phyloP scores from a whole-genome alignment of 2,888 invertebrate genomes.

The Phyto melanocephala region DNA sequence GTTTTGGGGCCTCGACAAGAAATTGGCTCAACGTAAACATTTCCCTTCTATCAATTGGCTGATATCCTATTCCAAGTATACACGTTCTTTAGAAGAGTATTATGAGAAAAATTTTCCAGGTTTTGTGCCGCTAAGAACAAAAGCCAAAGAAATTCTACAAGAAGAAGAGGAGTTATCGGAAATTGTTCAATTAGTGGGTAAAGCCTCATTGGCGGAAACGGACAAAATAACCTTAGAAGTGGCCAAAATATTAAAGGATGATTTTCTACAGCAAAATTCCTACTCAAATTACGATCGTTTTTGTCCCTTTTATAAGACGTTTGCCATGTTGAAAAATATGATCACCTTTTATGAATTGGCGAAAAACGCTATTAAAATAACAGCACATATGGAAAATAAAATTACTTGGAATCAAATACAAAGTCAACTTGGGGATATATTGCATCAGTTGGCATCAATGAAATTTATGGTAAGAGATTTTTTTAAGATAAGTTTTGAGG shows the following conservation, averaged over 20 bases:
- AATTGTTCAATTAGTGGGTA: slow-evolving; percentile 99
- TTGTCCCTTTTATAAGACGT: slow-evolving; percentile 99
- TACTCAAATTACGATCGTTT: slow-evolving; percentile 96
- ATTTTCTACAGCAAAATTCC: slow-evolving; percentile 99
- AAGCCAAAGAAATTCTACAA: slow-evolving; percentile 95
- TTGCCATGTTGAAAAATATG: slow-evolving; percentile 98
- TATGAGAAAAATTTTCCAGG: slow-evolving; percentile 98
- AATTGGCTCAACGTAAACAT: slow-evolving; percentile 98
- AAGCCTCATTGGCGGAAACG: slow-evolving; percentile 97
- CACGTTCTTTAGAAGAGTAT: slow-evolving; percentile 97
- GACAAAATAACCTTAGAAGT: slow-evolving; percentile 99
- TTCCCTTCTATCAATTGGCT: slow-evolving; percentile 99
- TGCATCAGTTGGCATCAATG: slow-evolving; percentile 98
- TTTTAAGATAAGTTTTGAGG: neutral
- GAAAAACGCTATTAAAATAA: slow-evolving; percentile 96
- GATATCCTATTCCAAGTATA: slow-evolving; percentile 99
- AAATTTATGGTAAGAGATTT: slow-evolving; percentile 92
- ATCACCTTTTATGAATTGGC: slow-evolving; percentile 98
- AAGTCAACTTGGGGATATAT: slow-evolving; percentile 95
- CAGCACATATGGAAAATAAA: slow-evolving; percentile 95
- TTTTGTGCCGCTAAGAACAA: slow-evolving; percentile 96
- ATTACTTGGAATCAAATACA: slow-evolving; percentile 98
- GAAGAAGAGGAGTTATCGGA: slow-evolving; percentile 99
- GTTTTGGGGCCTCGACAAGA: slow-evolving; percentile 99
- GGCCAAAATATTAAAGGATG: slow-evolving; percentile 97